phyloP scores from a whole-genome alignment of 2,888 invertebrate genomes.

The Gasteruption jaculator region DNA sequence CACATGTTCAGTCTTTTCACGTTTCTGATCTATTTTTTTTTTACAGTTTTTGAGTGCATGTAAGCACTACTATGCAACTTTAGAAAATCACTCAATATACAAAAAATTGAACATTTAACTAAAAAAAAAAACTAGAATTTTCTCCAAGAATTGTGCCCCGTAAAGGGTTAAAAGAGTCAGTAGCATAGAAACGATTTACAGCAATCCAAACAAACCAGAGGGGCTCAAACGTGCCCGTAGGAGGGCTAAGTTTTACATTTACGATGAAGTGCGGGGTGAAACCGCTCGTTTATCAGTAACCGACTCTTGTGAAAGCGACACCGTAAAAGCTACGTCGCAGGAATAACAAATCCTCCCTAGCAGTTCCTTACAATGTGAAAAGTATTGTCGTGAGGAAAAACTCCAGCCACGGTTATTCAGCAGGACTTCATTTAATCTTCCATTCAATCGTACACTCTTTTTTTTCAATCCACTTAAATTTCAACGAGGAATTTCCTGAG shows the following conservation, averaged over 20 bases:
- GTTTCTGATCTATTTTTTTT: no score
- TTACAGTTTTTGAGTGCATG: no score
- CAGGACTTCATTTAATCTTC: conserved; percentile 33
- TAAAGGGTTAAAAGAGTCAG: no score
- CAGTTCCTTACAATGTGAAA: conserved; percentile 25
- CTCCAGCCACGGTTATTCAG: conserved; percentile 12
- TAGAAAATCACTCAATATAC: no score
- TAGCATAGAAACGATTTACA: conserved; percentile 42
- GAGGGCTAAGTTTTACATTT: conserved; percentile 46
- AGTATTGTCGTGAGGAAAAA: conserved; percentile 34
- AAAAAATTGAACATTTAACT: no score
- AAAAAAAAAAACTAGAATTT: no score
- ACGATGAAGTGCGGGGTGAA: conserved; percentile 36
- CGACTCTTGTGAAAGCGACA: conserved; percentile 51
- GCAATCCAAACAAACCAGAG: no score
- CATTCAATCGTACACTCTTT: conserved; percentile 18
- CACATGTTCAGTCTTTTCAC: no score
- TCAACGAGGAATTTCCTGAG: conserved; percentile 31
- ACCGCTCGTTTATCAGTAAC: conserved; percentile 52
- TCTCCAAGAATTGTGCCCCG: no score
- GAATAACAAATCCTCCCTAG: conserved; percentile 44
- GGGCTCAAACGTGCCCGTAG: conserved; percentile 28
- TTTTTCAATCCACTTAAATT: conserved; percentile 43
- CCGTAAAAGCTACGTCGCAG: conserved; percentile 43
- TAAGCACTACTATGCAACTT: no score